These are phyloP conservation scores for Brenthis daphne DNA, from an alignment of 2,888 invertebrate species.

Conservation along the genomic window DNA sequence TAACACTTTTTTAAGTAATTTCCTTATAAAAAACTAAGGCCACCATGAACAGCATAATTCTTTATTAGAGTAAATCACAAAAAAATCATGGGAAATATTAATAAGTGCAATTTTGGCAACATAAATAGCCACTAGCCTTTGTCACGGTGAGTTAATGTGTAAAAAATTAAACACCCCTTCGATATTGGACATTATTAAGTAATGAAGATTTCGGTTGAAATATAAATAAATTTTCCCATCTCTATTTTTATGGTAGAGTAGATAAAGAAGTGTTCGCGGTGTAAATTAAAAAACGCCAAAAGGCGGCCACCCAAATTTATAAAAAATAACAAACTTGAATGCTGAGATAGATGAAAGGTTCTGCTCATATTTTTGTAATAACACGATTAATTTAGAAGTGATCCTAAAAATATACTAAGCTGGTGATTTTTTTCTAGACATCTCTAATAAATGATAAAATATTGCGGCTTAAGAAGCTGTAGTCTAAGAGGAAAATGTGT, in stretches of 20 bases:
- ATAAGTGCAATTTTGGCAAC: slow-evolving; percentile 60
- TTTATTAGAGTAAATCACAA: slow-evolving; percentile 49
- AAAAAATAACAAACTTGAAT: slow-evolving; percentile 34
- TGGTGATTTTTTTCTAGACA: too few relatives aligned
- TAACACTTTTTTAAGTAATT: slow-evolving; percentile 1
- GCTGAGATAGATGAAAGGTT: slow-evolving; percentile 23
- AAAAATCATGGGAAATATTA: slow-evolving; percentile 48
- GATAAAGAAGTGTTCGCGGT: slow-evolving; percentile 38
- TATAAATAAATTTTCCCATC: slow-evolving; percentile 37
- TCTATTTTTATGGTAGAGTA: slow-evolving; percentile 19
- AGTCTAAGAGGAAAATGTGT: too few relatives aligned
- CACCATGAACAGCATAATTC: slow-evolving; percentile 30
- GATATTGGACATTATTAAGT: slow-evolving; percentile 66
- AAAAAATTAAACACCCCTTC: slow-evolving; percentile 50
- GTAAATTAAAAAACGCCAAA: slow-evolving; percentile 43
- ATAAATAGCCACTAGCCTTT: slow-evolving; percentile 64
- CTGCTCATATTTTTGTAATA: slow-evolving; percentile 20
- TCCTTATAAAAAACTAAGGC: background rate
- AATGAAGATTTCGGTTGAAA: slow-evolving; percentile 55
- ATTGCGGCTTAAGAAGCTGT: background rate
- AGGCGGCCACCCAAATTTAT: slow-evolving; percentile 52
- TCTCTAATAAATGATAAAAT: too few relatives aligned
- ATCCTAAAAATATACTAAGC: background rate
- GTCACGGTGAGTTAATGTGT: slow-evolving; percentile 62
- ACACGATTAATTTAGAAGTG: background rate